A percentile compares a stretch with the other conserved stretches of the same genome.
These are phyloP conservation scores for Erebia aethiops DNA, from an alignment of 2,888 invertebrate species.

Conservation along the genomic window DNA sequence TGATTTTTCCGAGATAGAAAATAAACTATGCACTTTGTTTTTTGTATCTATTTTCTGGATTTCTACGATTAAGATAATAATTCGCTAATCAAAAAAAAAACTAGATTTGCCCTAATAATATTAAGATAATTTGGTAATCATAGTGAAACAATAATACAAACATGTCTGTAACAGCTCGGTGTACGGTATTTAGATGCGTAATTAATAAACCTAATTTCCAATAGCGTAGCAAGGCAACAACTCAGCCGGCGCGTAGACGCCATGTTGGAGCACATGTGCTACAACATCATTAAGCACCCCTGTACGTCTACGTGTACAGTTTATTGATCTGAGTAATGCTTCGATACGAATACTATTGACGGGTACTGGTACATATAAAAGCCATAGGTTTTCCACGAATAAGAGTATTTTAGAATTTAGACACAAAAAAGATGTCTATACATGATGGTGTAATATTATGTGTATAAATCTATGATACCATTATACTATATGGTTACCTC, in stretches of 20 bases:
- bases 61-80: too few relatives aligned
- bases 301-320: slow-evolving; percentile 42
- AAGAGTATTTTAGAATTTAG: too few relatives aligned
- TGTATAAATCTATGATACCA: too few relatives aligned
- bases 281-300: slow-evolving; percentile 43
- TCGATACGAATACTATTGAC: slow-evolving; percentile 20
- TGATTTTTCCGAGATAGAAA: too few relatives aligned
- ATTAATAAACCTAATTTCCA: slow-evolving; percentile 36
- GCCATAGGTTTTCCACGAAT: background rate
- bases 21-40: too few relatives aligned
- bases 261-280: slow-evolving; percentile 45
- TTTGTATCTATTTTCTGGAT: too few relatives aligned
- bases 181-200: background rate
- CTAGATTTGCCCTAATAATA: too few relatives aligned
- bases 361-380: background rate
- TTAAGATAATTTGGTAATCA: background rate
- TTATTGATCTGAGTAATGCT: slow-evolving; percentile 42
- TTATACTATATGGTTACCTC: too few relatives aligned
- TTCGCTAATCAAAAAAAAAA: too few relatives aligned
- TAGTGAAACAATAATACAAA: background rate
- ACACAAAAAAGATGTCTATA: too few relatives aligned
- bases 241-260: slow-evolving; percentile 36
- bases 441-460: too few relatives aligned
- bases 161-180: background rate
- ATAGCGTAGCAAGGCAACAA: slow-evolving; percentile 30